These are phyloP conservation scores for Sebastiscus tertius DNA, from an alignment of 2,797 vertebrate genomes.

Conservation along the genomic window DNA sequence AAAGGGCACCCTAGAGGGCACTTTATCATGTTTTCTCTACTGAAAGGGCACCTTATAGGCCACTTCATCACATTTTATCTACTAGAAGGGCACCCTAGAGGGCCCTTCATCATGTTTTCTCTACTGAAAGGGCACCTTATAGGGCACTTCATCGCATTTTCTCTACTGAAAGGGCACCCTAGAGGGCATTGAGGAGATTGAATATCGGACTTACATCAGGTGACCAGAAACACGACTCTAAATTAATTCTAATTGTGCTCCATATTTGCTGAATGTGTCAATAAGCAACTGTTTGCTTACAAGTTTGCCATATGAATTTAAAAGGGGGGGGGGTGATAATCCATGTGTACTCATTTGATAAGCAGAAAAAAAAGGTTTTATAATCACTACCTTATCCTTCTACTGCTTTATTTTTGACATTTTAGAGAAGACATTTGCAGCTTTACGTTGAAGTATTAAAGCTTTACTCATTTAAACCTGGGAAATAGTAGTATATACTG, in stretches of 20 bases:
- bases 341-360: background rate
- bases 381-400: background rate
- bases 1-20: rapidly evolving
- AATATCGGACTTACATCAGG: background rate
- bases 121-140: too few relatives aligned
- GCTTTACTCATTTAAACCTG: background rate
- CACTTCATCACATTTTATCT: too few relatives aligned
- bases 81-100: too few relatives aligned
- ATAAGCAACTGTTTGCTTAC: background rate
- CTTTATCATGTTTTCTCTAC: too few relatives aligned
- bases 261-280: background rate
- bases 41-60: too few relatives aligned
- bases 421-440: background rate
- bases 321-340: background rate
- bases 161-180: too few relatives aligned
- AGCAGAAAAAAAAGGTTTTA: background rate
- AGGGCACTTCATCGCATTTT: too few relatives aligned
- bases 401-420: background rate
- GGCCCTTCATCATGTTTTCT: too few relatives aligned
- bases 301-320: background rate
- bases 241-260: background rate
- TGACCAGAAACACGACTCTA: background rate
- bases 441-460: background rate
- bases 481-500: background rate
- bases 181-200: background rate